These are phyloP conservation scores for Strongylocentrotus purpuratus DNA, from an alignment of 35 echinoderm and acorn worm species.

Conservation along the genomic window DNA sequence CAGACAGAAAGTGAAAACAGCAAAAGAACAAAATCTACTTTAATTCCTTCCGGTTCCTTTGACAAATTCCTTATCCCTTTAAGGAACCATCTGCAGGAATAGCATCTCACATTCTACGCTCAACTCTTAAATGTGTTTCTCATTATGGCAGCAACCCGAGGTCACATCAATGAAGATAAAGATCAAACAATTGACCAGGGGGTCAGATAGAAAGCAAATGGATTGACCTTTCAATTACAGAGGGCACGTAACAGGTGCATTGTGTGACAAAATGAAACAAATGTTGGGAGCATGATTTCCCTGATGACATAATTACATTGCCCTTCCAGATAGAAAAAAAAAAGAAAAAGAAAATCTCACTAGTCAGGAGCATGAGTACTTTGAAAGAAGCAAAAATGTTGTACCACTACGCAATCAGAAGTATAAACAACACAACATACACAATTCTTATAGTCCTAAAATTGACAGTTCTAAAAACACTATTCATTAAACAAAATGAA, in stretches of 20 bases:
- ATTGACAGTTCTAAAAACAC: no score
- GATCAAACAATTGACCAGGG: constrained; percentile 39
- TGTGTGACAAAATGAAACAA: neutral
- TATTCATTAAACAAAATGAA: neutral
- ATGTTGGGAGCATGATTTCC: neutral
- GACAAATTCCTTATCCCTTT: neutral
- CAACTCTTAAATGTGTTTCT: constrained; percentile 4
- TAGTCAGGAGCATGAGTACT: neutral
- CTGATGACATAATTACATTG: neutral
- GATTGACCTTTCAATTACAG: constrained; percentile 28
- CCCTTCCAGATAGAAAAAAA: neutral
- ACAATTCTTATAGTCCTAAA: neutral
- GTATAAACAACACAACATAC: neutral
- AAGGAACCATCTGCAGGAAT: neutral
- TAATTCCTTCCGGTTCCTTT: neutral
- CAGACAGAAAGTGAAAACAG: neutral
- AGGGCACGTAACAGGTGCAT: constrained; percentile 20
- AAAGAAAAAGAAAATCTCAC: neutral
- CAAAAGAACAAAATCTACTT: neutral
- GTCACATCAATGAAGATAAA: constrained; percentile 11
- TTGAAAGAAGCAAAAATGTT: neutral
- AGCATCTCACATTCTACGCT: neutral
- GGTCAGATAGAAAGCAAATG: neutral
- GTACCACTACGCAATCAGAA: neutral
- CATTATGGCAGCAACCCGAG: neutral